Conservation (phyloP, 1,140 invertebrate species). For the Brachionus angularis region DNA sequence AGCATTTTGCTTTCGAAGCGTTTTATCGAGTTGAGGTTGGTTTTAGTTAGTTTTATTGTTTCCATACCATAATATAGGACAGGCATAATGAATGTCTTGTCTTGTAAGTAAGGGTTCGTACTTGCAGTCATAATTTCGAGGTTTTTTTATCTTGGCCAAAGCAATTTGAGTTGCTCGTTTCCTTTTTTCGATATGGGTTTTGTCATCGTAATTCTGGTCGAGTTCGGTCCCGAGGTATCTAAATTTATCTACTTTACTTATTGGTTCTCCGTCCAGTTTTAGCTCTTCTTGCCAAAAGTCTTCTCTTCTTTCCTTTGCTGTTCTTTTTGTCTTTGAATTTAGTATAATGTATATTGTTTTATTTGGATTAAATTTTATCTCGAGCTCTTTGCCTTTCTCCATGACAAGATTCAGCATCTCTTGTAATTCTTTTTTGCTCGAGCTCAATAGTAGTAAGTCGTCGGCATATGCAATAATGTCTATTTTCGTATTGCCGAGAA, state of each 20-base stretch:
- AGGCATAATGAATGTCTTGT: conserved; percentile 12
- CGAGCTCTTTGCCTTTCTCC: not conserved
- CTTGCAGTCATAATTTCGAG: not conserved
- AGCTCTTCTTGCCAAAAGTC: conserved; percentile 4
- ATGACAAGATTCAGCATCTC: not conserved
- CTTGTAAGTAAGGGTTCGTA: conserved; percentile 9
- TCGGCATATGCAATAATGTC: conserved; percentile 7
- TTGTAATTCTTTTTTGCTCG: not conserved
- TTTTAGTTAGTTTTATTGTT: too few relatives aligned
- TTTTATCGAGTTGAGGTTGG: too few relatives aligned
- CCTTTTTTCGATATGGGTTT: not conserved
- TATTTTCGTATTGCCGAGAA: not conserved
- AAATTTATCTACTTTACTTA: not conserved
- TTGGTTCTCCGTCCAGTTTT: not conserved
- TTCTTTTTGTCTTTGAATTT: not conserved
- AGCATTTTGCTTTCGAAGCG: not conserved
- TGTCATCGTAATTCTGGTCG: not conserved
- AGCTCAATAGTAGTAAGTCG: not conserved
- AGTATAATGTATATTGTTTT: conserved; percentile 20
- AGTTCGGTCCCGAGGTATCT: not conserved
- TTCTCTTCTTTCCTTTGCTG: conserved; percentile 1
- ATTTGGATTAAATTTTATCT: not conserved
- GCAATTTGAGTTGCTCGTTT: not conserved
- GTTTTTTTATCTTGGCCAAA: not conserved
- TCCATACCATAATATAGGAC: not conserved